Evolutionary conservation across 2,888 invertebrate species (phyloP).

Genomic region (Spodoptera picta): DNA sequence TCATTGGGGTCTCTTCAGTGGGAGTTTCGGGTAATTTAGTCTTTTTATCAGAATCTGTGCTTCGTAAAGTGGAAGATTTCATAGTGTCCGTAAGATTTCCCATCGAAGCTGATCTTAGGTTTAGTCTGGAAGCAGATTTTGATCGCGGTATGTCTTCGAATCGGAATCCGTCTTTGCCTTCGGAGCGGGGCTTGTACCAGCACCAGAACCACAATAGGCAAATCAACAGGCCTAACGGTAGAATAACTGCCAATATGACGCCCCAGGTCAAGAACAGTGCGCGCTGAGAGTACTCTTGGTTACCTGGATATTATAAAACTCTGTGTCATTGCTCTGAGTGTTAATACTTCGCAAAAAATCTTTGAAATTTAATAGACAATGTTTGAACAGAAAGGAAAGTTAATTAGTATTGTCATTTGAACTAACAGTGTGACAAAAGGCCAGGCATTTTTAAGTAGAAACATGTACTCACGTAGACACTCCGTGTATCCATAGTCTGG

Average conservation of each 20-base stretch:
- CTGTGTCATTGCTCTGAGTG: slow-evolving; percentile 29
- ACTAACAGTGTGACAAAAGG: too few species aligned
- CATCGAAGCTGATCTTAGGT: slow-evolving; percentile 86
- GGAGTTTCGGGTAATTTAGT: slow-evolving; percentile 77
- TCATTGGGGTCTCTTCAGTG: slow-evolving; percentile 75
- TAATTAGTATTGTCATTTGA: too few species aligned
- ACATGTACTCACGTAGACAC: slow-evolving; percentile 94
- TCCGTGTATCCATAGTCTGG: slow-evolving; percentile 96
- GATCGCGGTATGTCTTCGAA: slow-evolving; percentile 88
- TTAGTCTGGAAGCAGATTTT: slow-evolving; percentile 89
- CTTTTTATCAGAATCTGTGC: slow-evolving; percentile 77
- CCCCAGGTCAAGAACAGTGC: slow-evolving; percentile 92
- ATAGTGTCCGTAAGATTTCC: slow-evolving; percentile 86
- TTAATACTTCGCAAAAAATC: not conserved
- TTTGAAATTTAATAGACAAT: not conserved
- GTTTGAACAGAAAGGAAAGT: too few species aligned
- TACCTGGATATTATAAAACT: slow-evolving; percentile 83
- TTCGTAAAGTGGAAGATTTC: slow-evolving; percentile 80
- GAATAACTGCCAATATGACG: slow-evolving; percentile 91
- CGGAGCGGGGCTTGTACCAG: slow-evolving; percentile 88
- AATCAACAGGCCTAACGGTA: slow-evolving; percentile 90
- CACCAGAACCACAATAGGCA: slow-evolving; percentile 90
- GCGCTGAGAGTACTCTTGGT: slow-evolving; percentile 91
- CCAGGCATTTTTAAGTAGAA: too few species aligned
- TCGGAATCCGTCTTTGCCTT: slow-evolving; percentile 88